phyloP scores from a whole-genome alignment of 2,113 vertebrate genomes.

The Halichoeres trimaculatus region DNA sequence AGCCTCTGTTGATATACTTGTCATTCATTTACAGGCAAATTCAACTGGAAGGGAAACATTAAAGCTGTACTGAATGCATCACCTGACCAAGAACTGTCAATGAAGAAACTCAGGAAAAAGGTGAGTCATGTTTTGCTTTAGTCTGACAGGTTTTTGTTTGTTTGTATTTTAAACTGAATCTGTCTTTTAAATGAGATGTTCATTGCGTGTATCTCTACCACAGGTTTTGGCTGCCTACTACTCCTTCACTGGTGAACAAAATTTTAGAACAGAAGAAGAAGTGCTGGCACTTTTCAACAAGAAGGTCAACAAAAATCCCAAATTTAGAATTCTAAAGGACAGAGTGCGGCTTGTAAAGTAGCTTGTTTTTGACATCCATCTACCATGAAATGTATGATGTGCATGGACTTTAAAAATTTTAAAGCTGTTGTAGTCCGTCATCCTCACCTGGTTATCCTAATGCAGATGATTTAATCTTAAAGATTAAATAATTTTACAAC shows the following conservation, averaged over 20 bases:
- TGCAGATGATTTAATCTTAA: constrained; percentile 36
- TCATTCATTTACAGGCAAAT: constrained; percentile 86
- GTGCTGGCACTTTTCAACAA: constrained; percentile 89
- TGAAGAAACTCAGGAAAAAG: constrained; percentile 97
- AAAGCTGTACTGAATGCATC: constrained; percentile 88
- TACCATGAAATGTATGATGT: constrained; percentile 20
- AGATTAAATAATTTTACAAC: constrained; percentile 64
- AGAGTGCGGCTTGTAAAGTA: constrained; percentile 90
- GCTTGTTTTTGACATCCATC: background rate
- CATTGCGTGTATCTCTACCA: constrained; percentile 24
- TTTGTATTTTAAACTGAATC: background rate
- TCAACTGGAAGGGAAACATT: constrained; percentile 98
- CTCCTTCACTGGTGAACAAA: constrained; percentile 75
- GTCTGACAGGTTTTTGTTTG: background rate
- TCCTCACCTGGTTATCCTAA: constrained; percentile 28
- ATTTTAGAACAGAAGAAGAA: constrained; percentile 87
- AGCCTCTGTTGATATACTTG: no score
- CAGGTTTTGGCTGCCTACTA: constrained; percentile 94
- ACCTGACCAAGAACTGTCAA: constrained; percentile 89
- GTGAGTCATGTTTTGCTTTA: constrained; percentile 68
- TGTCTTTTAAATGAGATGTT: background rate
- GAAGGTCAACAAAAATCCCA: constrained; percentile 92
- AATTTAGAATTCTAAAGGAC: constrained; percentile 92
- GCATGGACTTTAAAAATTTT: constrained; percentile 32
- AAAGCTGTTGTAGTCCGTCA: background rate